phyloP scores from a whole-genome alignment of 2,113 vertebrate genomes.

The Calidris pugnax region DNA sequence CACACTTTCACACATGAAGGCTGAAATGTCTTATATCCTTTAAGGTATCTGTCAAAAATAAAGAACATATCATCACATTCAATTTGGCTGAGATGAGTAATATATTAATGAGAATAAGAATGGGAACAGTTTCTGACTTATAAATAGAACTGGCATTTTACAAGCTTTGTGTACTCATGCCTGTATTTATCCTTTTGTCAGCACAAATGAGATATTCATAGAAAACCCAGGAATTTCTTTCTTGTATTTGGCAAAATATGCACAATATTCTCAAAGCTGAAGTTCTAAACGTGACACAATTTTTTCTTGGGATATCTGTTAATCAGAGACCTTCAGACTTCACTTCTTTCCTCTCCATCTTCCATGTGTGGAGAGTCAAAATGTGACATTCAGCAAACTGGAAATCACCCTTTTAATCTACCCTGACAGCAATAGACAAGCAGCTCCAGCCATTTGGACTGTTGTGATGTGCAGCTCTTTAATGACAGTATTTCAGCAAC shows the following conservation, averaged over 20 bases:
- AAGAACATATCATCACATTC: constrained; percentile 64
- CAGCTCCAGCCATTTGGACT: constrained; percentile 17
- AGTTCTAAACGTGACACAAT: constrained; percentile 32
- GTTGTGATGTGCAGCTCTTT: neutral
- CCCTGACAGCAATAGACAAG: constrained; percentile 28
- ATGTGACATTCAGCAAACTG: constrained; percentile 30
- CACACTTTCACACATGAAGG: constrained; percentile 70
- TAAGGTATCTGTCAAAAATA: constrained; percentile 71
- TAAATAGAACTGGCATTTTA: constrained; percentile 58
- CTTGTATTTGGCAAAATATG: constrained; percentile 33
- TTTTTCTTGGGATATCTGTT: constrained; percentile 28
- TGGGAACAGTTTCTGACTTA: constrained; percentile 44
- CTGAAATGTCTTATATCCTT: constrained; percentile 66
- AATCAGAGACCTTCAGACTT: constrained; percentile 1
- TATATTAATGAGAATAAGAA: constrained; percentile 64
- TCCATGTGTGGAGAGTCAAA: constrained; percentile 28
- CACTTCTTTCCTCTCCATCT: neutral
- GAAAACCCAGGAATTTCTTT: constrained; percentile 23
- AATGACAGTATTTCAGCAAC: constrained; percentile 8
- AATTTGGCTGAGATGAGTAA: constrained; percentile 68
- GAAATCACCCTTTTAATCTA: constrained; percentile 52
- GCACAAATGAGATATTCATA: constrained; percentile 51
- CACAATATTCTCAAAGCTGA: constrained; percentile 27
- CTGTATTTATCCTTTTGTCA: constrained; percentile 64
- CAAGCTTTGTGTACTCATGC: constrained; percentile 24